phyloP scores from a whole-genome alignment of 2,797 vertebrate species.

The Crax fasciolata region DNA sequence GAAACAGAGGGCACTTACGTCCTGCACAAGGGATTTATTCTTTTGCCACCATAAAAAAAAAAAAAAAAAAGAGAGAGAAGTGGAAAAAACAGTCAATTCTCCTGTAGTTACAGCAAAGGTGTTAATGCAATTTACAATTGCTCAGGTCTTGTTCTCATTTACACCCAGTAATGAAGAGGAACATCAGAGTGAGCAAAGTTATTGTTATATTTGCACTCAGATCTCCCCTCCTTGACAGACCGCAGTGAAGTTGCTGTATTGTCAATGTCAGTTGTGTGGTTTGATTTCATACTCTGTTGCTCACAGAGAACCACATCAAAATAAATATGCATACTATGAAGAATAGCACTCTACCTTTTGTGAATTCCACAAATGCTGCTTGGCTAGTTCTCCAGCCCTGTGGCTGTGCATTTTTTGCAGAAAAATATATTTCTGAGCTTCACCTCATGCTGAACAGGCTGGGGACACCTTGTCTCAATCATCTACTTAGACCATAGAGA shows the following conservation, averaged over 20 bases:
- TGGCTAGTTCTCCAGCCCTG: neutral
- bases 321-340: neutral
- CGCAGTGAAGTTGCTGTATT: accelerated
- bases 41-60: neutral
- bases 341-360: neutral
- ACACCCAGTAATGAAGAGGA: neutral
- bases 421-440: neutral
- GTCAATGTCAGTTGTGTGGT: neutral
- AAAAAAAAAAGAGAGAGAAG: neutral
- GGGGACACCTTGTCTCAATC: neutral
- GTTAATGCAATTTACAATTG: neutral
- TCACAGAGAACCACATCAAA: slow-evolving; percentile 38
- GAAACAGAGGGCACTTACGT: neutral
- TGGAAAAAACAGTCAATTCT: neutral
- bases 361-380: slow-evolving; percentile 24
- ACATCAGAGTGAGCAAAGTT: accelerated
- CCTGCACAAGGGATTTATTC: neutral
- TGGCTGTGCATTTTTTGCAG: neutral
- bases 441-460: neutral
- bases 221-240: neutral
- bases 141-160: neutral
- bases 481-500: neutral
- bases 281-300: slow-evolving; percentile 36
- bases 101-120: neutral
- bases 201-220: neutral